phyloP scores from a whole-genome alignment of 2,113 vertebrate species.

The Benitochromis conjunctus region DNA sequence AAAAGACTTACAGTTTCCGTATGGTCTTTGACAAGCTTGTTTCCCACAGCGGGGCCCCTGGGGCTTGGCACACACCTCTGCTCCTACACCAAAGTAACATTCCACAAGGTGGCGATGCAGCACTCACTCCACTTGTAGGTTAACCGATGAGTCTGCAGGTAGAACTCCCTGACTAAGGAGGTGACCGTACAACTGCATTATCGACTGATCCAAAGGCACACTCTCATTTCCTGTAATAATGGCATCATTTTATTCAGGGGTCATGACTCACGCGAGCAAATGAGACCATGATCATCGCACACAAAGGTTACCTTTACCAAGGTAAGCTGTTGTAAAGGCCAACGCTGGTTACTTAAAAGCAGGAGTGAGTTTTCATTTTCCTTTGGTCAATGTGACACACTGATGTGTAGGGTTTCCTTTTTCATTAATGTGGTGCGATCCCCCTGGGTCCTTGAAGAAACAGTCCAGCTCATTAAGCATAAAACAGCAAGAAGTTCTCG shows the following conservation, averaged over 20 bases:
- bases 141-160: constrained; percentile 63
- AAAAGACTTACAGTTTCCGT: constrained; percentile 38
- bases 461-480: constrained; percentile 1
- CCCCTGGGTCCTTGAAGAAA: not conserved
- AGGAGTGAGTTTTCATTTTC: constrained; percentile 38
- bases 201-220: constrained; percentile 26
- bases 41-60: constrained; percentile 34
- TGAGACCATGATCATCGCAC: constrained; percentile 26
- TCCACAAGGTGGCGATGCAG: constrained; percentile 70
- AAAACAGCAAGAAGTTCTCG: constrained; percentile 2
- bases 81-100: constrained; percentile 24
- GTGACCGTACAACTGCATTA: constrained; percentile 25
- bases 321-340: constrained; percentile 30
- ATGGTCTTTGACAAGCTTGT: constrained; percentile 39
- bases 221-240: constrained; percentile 61
- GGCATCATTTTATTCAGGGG: constrained; percentile 4
- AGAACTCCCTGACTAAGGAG: constrained; percentile 37
- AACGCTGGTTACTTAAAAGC: constrained; percentile 20
- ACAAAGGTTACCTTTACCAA: constrained; percentile 33
- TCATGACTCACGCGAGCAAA: constrained; percentile 53
- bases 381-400: constrained; percentile 36
- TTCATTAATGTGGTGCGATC: constrained; percentile 30
- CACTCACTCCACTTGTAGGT: constrained; percentile 44
- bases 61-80: constrained; percentile 35
- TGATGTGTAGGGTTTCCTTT: constrained; percentile 13